Evolutionary conservation across 2,113 vertebrate species (phyloP).

Genomic region (Cyphomyrus plagiostoma): DNA sequence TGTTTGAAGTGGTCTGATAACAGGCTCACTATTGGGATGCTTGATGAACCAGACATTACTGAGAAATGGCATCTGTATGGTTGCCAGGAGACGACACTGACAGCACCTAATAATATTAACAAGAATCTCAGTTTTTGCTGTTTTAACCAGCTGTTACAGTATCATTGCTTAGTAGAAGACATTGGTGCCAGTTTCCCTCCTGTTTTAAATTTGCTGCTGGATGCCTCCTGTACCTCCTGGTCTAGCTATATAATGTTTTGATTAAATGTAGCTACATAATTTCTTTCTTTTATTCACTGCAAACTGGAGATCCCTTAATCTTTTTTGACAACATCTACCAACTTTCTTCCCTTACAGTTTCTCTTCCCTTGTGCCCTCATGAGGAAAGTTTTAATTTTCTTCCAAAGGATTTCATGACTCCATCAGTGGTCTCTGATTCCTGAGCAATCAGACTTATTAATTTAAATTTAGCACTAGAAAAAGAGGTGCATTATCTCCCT

Average conservation of each 20-base stretch:
- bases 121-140: background rate
- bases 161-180: background rate
- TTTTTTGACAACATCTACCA: background rate
- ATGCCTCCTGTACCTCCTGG: slow-evolving; percentile 32
- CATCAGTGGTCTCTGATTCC: background rate
- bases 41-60: background rate
- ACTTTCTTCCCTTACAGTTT: background rate
- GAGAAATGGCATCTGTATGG: background rate
- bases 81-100: background rate
- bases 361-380: background rate
- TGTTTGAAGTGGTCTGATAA: background rate
- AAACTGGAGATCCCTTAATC: background rate
- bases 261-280: slow-evolving; percentile 33
- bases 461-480: background rate
- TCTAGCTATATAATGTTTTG: slow-evolving; percentile 31
- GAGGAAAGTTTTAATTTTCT: background rate
- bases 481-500: background rate
- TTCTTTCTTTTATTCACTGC: background rate
- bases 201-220: background rate
- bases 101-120: background rate
- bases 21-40: background rate
- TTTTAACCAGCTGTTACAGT: background rate
- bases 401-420: background rate
- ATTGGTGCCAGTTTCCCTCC: background rate
- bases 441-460: background rate